These are phyloP conservation scores for Eupithecia vulgata DNA, from an alignment of 2,888 invertebrate species.

Conservation along the genomic window DNA sequence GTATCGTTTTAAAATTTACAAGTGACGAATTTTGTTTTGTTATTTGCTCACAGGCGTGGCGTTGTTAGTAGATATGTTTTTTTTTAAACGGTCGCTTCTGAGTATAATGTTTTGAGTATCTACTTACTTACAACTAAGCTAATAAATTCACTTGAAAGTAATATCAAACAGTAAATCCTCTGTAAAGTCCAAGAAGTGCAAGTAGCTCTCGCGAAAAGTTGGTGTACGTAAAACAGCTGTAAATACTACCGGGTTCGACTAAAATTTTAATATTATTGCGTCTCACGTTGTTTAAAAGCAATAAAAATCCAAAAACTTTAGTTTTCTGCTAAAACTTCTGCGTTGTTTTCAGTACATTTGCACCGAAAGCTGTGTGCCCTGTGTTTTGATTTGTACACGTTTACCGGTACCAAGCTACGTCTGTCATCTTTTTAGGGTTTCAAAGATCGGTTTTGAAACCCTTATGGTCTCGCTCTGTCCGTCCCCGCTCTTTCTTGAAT, in stretches of 20 bases:
- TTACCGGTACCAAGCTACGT: background rate
- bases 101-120: background rate
- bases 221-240: slow-evolving; percentile 46
- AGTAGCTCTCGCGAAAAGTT: slow-evolving; percentile 40
- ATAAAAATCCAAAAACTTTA: slow-evolving; percentile 80
- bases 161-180: slow-evolving; percentile 40
- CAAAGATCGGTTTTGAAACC: too few species aligned
- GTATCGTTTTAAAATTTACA: slow-evolving; percentile 10
- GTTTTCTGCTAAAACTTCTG: slow-evolving; percentile 76
- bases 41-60: background rate
- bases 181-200: slow-evolving; percentile 41
- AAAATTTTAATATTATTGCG: slow-evolving; percentile 77
- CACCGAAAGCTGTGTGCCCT: slow-evolving; percentile 5
- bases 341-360: slow-evolving; percentile 69
- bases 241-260: slow-evolving; percentile 53
- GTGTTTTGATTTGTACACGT: background rate
- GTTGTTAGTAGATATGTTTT: background rate
- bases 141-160: slow-evolving; percentile 31
- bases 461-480: too few species aligned
- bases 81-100: background rate
- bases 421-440: background rate
- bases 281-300: slow-evolving; percentile 81
- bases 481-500: too few species aligned
- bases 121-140: slow-evolving; percentile 9
- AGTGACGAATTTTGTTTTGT: background rate